Evolutionary conservation across 2,888 invertebrate genomes (phyloP), one percentile per base, ranked within the genome.

Genomic region (Lasioglossum zephyrum): DNA sequence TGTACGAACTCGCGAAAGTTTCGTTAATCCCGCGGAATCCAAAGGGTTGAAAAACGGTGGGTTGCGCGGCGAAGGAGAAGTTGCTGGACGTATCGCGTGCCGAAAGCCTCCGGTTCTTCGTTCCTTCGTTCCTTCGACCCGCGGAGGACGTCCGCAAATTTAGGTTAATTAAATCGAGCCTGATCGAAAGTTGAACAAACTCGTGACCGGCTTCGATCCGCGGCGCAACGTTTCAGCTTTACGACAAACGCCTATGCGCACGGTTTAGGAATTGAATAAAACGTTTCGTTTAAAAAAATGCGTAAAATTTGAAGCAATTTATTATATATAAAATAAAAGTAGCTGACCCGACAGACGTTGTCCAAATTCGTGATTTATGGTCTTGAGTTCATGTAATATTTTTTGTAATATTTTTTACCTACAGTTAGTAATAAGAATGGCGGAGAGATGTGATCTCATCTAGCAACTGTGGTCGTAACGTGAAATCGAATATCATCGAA

Each of bases 181-280:
- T 44, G 72, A 77, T 77, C 69, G 66, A 76, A 83, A 79, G 85
- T 85, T 73, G 73, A 84, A 84, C 69, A 63, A 72, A 57, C 76
- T 83, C 66, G 73, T 73, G 41, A 22, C 72, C 31, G 47, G 47
- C 47, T 73, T 73, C 26, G 44, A 73, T 36, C 41, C 73, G 26
- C 73, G 9, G 18, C 36, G 31, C 63, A 16, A 18, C 31, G 63
- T 31, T 16, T 63, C 16, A 16, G 31, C 63, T 16, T 6, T 31
- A 16, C 63, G 31, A 63, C 31, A 16, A 63, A 63, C 63, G 31
- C 31, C 11, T 49, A 22, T 22, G 49, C 8, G 22, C 22, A 22
- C 49, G 22, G 49, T 49, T 49, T 49, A 22, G 49, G 5, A 22
- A 49, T 49, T 8, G 8, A 22, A 49, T 22, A 49, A 22, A 49